Percentiles rank a stretch among this genome's conserved stretches.
These are phyloP conservation scores for Thalassaphorura encarpata DNA, from an alignment of 1,140 invertebrate species.

Conservation along the genomic window DNA sequence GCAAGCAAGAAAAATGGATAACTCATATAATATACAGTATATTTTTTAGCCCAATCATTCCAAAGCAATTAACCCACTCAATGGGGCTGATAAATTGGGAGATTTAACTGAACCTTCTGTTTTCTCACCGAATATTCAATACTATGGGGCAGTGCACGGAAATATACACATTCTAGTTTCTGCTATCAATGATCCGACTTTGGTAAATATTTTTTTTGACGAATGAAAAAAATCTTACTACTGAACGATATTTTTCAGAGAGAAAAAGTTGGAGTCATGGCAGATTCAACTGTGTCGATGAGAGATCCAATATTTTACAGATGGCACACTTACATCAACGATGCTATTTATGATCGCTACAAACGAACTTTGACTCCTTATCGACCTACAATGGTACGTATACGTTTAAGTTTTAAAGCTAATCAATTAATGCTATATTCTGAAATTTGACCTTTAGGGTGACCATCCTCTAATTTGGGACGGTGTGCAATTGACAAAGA, in stretches of 20 bases:
- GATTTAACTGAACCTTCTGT: not conserved
- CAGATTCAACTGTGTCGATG: conserved; percentile 2
- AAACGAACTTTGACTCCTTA: not conserved
- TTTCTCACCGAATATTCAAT: not conserved
- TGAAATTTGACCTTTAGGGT: not conserved
- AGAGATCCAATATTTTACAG: conserved; percentile 13
- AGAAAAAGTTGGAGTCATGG: conserved; percentile 10
- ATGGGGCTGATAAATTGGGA: not conserved
- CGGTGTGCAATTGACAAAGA: not conserved
- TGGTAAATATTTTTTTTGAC: no score
- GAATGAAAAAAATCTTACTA: not conserved
- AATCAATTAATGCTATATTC: not conserved
- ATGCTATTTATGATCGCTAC: conserved; percentile 3
- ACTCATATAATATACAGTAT: not conserved
- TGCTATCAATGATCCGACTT: not conserved
- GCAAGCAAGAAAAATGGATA: not conserved
- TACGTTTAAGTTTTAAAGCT: not conserved
- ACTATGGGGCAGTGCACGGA: conserved; percentile 4
- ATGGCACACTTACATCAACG: conserved; percentile 8
- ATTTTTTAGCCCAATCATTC: not conserved
- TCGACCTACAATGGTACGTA: conserved; percentile 2
- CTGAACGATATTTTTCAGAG: not conserved
- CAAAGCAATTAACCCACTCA: not conserved
- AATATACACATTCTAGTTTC: not conserved
- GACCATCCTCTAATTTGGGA: not conserved